phyloP scores from a whole-genome alignment of 2,797 vertebrate species.

The Sebastes kiyomatsui region DNA sequence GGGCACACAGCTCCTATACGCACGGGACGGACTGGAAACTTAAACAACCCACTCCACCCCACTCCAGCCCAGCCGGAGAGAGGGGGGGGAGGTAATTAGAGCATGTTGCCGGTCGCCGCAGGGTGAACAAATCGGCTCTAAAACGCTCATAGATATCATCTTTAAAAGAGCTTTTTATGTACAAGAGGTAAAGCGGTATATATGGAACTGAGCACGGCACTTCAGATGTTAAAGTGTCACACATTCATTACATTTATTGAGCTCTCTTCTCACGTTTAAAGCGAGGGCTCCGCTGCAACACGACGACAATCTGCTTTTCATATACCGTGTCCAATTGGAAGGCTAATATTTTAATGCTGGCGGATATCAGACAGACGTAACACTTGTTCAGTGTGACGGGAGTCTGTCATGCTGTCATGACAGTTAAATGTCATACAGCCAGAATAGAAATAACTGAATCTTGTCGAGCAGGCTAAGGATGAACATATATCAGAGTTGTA shows the following conservation, averaged over 20 bases:
- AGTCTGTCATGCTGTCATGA: slow-evolving; percentile 2
- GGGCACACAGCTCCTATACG: slow-evolving; percentile 61
- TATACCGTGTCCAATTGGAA: slow-evolving; percentile 86
- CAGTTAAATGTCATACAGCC: neutral
- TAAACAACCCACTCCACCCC: slow-evolving; percentile 66
- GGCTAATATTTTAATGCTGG: slow-evolving; percentile 88
- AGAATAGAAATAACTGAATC: neutral
- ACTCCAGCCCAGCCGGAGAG: slow-evolving; percentile 23
- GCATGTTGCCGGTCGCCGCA: slow-evolving; percentile 82
- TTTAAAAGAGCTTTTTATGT: slow-evolving; percentile 90
- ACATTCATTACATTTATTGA: slow-evolving; percentile 89
- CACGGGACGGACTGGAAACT: slow-evolving; percentile 74
- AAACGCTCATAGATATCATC: slow-evolving; percentile 88
- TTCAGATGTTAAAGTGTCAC: slow-evolving; percentile 85
- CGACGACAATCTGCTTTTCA: slow-evolving; percentile 83
- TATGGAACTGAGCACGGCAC: slow-evolving; percentile 80
- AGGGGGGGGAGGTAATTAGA: slow-evolving; percentile 82
- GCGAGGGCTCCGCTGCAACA: slow-evolving; percentile 51
- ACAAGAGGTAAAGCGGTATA: slow-evolving; percentile 61
- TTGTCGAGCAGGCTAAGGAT: neutral
- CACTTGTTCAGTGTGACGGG: slow-evolving; percentile 16
- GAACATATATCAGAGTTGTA: neutral
- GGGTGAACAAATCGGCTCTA: slow-evolving; percentile 85
- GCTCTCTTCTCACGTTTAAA: slow-evolving; percentile 87
- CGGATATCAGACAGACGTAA: slow-evolving; percentile 80